Base-by-base conservation (phyloP, 2,888 invertebrate genomes). In the Eristalis intricaria region DNA sequence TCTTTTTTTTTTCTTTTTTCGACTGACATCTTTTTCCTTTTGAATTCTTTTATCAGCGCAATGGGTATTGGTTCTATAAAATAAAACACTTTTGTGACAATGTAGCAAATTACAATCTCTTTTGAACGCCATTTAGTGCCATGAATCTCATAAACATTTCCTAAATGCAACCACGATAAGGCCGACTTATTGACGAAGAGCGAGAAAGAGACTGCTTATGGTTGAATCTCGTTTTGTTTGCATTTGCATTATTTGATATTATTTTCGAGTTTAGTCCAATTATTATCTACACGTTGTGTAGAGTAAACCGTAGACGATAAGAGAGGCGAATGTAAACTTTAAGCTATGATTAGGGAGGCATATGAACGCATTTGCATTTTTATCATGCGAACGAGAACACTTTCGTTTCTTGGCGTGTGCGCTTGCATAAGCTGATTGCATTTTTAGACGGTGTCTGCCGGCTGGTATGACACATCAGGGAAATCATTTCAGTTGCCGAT, bases 301-400 rank as follows among this genome's bases (percentile, higher is more conserved):
- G 80, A 50, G 61, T 68, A 56, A 80, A 73, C 61, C 50, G 40
- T 74, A 4, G 64, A 58, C 64, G 79, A 84, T 84, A 79, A 74
- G 60, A 29, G 15, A 61, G 43, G 29, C 15, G 15, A 35, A 19
- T 76, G 66, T n/a, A 50, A 10, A n/a, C 65, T 65, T 60, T 63
- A 32, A 56, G 29, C 7, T 35, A 69, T 19, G 19, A 58, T 13
- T 58, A 32, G 13, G 4, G 26, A 0, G 11, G 1, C 8, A 50
- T 56, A 19, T 29, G 50, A 29, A 4, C 15, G 50, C 19, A 8
- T 1, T 50, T 8, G 19, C 1, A 5, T 32, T 8, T 8, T 19
- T 1, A 4, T 4, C 19, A 4, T 50, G 8, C 19, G n/a, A 43
- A 13, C 43, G 43, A 43, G 43, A 43, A 43, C n/a, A n/a, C 43